Base-by-base conservation (phyloP, 2,888 invertebrate genomes). In the Acanthacorydalis orientalis region DNA sequence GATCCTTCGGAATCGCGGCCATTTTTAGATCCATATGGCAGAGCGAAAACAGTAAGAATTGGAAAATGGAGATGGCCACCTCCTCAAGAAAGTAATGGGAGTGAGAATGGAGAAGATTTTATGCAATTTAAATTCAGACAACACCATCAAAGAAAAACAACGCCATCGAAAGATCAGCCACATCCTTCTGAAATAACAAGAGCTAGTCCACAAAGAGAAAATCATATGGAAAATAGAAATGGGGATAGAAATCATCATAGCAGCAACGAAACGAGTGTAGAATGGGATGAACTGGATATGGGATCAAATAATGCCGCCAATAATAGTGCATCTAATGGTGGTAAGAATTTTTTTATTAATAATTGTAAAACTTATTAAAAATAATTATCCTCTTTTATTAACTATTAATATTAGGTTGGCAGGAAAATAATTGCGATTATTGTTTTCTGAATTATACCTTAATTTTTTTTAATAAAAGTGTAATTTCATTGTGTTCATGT, bases 41-140 rank as follows among this genome's bases (percentile, higher is more conserved):
- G 93, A 31, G 93, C 93, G 0, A 91, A 93, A 60, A 95, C 93
- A 0, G 92, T 95, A 0, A 72, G 93, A 32, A 93, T 96, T 47
- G 95, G 91, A 1, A 92, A 91, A 66, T 92, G 92, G 92, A 72
- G 87, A 51, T 95, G 95, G 95, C 95, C 96, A 7, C 93, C 93
- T 10, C 80, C 82, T 7, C 83, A 85, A 48, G 82, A 80, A 1
- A 76, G 75, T 31, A 74, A 70, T 10, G 78, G 76, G 52, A 67
- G 62, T 11, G 81, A 82, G 51, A 74, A 74, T 12, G 75, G 80
- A 6, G 88, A 86, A 58, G 82, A 83, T 54, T 90, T 90, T 58
- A 80, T 89, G 49, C 87, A 89, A 55, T 91, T 91, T 57, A 91
- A 91, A 66, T 72, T 89, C 73, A 74, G 88, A 1, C 88, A 89